phyloP scores from a whole-genome alignment of 2,113 vertebrate genomes.

The Cricetomys ansorgei region DNA sequence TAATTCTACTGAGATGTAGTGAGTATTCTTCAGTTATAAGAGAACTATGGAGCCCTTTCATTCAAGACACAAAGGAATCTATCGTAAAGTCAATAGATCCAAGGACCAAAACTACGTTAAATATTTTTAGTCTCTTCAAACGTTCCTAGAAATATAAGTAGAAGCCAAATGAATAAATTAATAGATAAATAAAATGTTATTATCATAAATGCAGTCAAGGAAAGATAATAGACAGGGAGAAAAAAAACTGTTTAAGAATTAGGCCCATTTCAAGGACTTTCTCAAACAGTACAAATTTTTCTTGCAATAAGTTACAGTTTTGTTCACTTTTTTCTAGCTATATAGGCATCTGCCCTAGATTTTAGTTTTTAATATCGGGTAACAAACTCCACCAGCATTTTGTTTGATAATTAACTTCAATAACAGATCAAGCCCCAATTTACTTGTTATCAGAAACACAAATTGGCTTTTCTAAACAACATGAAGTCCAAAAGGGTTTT shows the following conservation, averaged over 20 bases:
- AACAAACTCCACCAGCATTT: background rate
- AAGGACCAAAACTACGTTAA: background rate
- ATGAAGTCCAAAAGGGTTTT: background rate
- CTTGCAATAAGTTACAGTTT: background rate
- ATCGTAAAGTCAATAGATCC: background rate
- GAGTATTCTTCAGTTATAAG: background rate
- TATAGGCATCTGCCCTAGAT: background rate
- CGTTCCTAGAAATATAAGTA: constrained; percentile 6
- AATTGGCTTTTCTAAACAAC: background rate
- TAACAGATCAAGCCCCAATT: background rate
- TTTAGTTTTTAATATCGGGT: background rate
- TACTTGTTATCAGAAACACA: background rate
- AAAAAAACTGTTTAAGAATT: background rate
- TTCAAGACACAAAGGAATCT: background rate
- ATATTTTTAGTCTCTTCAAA: background rate
- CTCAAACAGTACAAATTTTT: constrained; percentile 7
- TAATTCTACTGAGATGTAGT: background rate
- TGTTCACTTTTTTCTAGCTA: background rate
- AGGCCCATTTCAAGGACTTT: background rate
- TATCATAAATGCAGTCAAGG: background rate
- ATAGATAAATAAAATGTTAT: background rate
- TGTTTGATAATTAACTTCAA: background rate
- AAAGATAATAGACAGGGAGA: background rate
- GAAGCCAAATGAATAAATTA: background rate
- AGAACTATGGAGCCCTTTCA: background rate